Percentiles rank a stretch among this genome's conserved stretches.
Conservation (phyloP, 1,140 invertebrate species). For the Papilio polytes region DNA sequence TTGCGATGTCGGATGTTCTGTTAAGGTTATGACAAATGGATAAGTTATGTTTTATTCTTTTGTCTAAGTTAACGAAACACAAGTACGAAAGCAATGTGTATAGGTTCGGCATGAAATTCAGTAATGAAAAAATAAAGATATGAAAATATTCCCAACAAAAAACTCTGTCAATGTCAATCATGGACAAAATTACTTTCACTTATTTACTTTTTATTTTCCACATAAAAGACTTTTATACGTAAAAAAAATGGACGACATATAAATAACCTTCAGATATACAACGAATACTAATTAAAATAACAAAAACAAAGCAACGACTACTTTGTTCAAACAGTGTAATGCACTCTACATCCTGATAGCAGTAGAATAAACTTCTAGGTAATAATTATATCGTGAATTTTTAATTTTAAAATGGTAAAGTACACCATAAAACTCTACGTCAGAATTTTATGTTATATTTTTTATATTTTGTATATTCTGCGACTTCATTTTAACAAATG, state of each 20-base stretch:
- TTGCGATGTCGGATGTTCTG: slow-evolving; percentile 25
- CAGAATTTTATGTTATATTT: too few species aligned
- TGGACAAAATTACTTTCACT: neutral
- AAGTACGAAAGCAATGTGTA: too few species aligned
- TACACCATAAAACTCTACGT: neutral
- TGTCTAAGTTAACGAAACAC: neutral
- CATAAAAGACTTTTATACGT: neutral
- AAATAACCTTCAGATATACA: neutral
- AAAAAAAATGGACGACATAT: neutral
- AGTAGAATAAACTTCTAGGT: neutral
- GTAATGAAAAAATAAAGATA: too few species aligned
- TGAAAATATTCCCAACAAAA: too few species aligned
- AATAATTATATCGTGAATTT: neutral
- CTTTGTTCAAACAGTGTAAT: slow-evolving; percentile 1
- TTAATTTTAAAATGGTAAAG: neutral
- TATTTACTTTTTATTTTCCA: neutral
- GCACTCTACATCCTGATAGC: neutral
- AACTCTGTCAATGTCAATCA: neutral
- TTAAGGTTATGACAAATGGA: neutral
- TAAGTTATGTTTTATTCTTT: neutral
- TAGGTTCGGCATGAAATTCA: too few species aligned
- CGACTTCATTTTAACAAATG: too few species aligned
- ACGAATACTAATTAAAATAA: neutral
- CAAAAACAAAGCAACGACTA: neutral
- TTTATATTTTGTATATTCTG: too few species aligned